Percentiles rank a stretch among this genome's conserved stretches.
Evolutionary conservation across 2,113 vertebrate genomes (phyloP).

Genomic region (Uropsilus gracilis): DNA sequence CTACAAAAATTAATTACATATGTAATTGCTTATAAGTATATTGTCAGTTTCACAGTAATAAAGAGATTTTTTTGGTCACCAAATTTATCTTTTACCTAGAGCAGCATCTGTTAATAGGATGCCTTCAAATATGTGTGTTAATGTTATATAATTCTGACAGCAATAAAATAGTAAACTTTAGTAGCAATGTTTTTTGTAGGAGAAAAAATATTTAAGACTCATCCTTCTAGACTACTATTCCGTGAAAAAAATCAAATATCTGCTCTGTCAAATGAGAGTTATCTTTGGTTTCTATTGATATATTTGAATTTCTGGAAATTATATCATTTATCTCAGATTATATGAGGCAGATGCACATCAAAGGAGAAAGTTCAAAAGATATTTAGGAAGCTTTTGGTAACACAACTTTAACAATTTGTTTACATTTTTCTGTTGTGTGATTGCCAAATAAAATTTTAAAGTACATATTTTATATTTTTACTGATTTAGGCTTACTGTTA

Average conservation of each 20-base stretch:
- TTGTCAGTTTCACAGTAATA: not conserved
- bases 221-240: not conserved
- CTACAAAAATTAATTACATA: not conserved
- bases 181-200: not conserved
- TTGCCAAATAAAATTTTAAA: not conserved
- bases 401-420: not conserved
- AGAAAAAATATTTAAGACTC: not conserved
- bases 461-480: not conserved
- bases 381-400: not conserved
- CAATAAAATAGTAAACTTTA: not conserved
- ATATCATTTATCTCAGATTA: not conserved
- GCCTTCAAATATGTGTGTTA: not conserved
- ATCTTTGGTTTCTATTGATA: not conserved
- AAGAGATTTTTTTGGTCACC: not conserved
- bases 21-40: not conserved
- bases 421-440: not conserved
- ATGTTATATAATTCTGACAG: not conserved
- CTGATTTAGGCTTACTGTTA: too few relatives aligned
- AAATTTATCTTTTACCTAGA: not conserved
- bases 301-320: not conserved
- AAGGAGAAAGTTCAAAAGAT: not conserved
- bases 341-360: not conserved
- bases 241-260: not conserved
- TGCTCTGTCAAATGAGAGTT: not conserved
- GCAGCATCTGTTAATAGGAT: not conserved